These are phyloP conservation scores for Formica aserva DNA, from an alignment of 2,888 invertebrate genomes.

Conservation along the genomic window DNA sequence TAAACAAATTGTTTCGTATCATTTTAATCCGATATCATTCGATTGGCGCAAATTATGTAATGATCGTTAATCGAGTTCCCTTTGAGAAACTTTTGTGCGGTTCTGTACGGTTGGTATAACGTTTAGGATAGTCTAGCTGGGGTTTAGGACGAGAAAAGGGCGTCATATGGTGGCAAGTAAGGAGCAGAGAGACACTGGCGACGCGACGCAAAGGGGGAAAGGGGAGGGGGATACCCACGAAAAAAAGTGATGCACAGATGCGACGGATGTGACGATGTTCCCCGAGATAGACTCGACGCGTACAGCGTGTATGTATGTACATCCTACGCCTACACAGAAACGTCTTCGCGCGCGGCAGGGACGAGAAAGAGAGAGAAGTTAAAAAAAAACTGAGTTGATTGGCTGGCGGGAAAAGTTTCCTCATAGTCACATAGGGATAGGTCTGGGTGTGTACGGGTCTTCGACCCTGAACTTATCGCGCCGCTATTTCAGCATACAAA, in stretches of 20 bases:
- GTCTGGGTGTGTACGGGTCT: conserved; percentile 55
- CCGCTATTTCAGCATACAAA: conserved; percentile 66
- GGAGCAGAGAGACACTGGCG: conserved; percentile 59
- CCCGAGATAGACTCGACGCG: conserved; percentile 60
- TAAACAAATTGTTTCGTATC: not conserved
- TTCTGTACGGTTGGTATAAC: conserved; percentile 60
- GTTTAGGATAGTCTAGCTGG: conserved; percentile 55
- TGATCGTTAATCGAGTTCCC: not conserved
- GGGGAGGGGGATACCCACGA: conserved; percentile 34
- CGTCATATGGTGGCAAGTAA: conserved; percentile 69
- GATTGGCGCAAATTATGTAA: not conserved
- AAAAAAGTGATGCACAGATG: conserved; percentile 83
- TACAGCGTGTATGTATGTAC: conserved; percentile 2
- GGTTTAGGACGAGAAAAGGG: conserved; percentile 53
- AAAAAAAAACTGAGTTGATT: conserved; percentile 43
- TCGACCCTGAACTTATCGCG: conserved; percentile 72
- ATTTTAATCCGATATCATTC: not conserved
- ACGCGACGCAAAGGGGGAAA: conserved; percentile 34
- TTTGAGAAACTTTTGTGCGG: conserved; percentile 62
- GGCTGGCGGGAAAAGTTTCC: conserved; percentile 19
- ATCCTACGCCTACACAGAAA: not conserved
- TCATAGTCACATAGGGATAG: conserved; percentile 67
- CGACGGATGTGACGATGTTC: conserved; percentile 82
- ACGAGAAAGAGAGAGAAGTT: conserved; percentile 41
- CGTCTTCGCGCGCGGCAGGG: conserved; percentile 19